Conservation (phyloP, 2,888 invertebrate species). For the Hyles lineata region DNA sequence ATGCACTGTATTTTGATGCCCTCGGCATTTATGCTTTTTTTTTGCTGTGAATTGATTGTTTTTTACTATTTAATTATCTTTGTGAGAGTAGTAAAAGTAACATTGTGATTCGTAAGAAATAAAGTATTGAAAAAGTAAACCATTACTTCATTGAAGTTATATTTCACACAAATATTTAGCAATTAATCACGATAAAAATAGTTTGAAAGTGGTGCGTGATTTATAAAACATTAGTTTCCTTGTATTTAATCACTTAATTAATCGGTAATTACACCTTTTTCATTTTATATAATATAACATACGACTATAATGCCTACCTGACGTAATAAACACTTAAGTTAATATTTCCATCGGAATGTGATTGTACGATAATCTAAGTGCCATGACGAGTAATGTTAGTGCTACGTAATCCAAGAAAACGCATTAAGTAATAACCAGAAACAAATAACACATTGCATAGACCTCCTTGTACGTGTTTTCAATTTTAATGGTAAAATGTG, state of each 20-base stretch:
- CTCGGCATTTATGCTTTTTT: too few relatives aligned
- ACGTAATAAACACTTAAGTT: slow-evolving; percentile 7
- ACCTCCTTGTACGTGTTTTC: neutral
- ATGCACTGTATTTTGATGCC: too few relatives aligned
- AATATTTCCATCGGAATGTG: slow-evolving; percentile 20
- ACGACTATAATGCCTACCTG: neutral
- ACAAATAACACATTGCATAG: neutral
- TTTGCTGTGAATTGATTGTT: too few relatives aligned
- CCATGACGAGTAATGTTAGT: slow-evolving; percentile 5
- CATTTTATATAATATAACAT: slow-evolving; percentile 6
- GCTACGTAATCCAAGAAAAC: slow-evolving; percentile 11
- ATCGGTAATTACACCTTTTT: neutral
- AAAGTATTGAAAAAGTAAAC: neutral
- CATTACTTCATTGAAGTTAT: neutral
- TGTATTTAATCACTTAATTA: slow-evolving; percentile 5
- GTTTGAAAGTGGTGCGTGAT: neutral
- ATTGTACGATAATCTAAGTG: slow-evolving; percentile 19
- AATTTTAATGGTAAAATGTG: neutral
- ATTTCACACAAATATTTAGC: neutral
- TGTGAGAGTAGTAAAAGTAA: neutral
- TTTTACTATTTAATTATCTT: neutral
- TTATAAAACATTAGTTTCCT: slow-evolving; percentile 6
- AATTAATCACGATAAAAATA: neutral
- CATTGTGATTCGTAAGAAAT: neutral
- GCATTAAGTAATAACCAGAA: neutral